Percentiles rank a stretch among this genome's conserved stretches.
phyloP scores from a whole-genome alignment of 2,113 vertebrate species.

The Anguilla rostrata region DNA sequence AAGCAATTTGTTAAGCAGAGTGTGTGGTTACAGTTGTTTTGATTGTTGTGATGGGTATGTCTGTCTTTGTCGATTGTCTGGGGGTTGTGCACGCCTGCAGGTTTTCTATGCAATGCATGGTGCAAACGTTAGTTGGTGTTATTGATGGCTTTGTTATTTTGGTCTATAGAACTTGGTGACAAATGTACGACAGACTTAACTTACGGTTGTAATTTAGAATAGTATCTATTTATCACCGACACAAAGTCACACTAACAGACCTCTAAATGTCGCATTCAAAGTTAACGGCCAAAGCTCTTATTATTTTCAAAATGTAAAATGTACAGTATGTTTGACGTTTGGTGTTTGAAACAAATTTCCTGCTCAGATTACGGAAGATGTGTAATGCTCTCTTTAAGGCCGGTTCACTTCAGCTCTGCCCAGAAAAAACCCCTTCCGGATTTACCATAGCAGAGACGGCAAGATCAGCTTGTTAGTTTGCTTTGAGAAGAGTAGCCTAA shows the following conservation, averaged over 20 bases:
- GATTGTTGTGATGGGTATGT: too few species aligned
- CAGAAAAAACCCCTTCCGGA: neutral
- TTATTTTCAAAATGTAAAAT: neutral
- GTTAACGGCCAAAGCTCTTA: neutral
- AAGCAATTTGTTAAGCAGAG: conserved; percentile 25
- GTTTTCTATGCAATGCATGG: too few species aligned
- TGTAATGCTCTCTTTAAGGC: neutral
- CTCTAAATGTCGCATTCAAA: too few species aligned
- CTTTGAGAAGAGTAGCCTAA: neutral
- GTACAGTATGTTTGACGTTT: neutral
- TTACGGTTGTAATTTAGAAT: too few species aligned
- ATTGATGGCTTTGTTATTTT: too few species aligned
- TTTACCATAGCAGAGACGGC: neutral
- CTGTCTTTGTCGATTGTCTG: too few species aligned
- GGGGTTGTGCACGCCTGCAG: too few species aligned
- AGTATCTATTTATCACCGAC: too few species aligned
- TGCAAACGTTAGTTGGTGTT: neutral
- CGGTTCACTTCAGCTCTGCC: neutral
- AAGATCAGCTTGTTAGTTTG: neutral
- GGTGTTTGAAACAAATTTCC: neutral
- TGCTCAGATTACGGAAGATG: neutral
- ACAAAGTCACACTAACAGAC: too few species aligned
- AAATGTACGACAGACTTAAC: too few species aligned
- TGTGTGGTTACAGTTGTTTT: neutral
- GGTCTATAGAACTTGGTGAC: too few species aligned